A percentile compares a stretch with the other conserved stretches of the same genome.
Conservation (phyloP, 2,113 vertebrate genomes). For the Carassius auratus region DNA sequence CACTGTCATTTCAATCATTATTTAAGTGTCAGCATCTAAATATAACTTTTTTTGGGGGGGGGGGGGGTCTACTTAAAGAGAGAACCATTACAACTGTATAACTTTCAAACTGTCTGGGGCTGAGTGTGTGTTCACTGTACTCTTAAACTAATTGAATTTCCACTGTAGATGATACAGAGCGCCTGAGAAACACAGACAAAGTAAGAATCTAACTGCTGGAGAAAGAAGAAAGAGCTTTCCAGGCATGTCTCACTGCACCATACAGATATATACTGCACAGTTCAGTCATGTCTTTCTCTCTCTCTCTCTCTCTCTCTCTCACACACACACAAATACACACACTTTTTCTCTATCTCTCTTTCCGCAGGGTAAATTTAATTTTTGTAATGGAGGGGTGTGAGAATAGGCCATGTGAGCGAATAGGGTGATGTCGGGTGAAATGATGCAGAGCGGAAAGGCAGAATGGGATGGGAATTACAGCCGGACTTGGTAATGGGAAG, state of each 20-base stretch:
- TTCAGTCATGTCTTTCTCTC: neutral
- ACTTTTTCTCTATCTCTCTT: neutral
- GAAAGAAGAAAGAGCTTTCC: slow-evolving; percentile 8
- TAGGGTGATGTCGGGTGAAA: slow-evolving; percentile 46
- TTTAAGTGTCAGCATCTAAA: neutral
- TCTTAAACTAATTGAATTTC: slow-evolving; percentile 27
- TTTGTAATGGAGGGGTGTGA: slow-evolving; percentile 33
- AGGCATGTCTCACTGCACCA: neutral
- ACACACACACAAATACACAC: neutral
- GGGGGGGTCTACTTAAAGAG: neutral
- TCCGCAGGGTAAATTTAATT: slow-evolving; percentile 25
- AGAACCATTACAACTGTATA: slow-evolving; percentile 21
- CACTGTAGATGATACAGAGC: neutral
- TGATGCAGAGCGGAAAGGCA: slow-evolving; percentile 43
- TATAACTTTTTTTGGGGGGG: neutral
- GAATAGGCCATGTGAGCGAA: slow-evolving; percentile 31
- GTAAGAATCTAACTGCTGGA: slow-evolving; percentile 6
- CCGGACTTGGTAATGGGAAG: slow-evolving; percentile 50
- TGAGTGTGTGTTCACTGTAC: slow-evolving; percentile 8
- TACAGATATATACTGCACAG: slow-evolving; percentile 20
- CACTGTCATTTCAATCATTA: neutral
- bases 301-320: neutral
- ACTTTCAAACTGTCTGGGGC: slow-evolving; percentile 7
- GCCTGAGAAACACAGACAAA: slow-evolving; percentile 19
- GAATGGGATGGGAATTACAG: slow-evolving; percentile 39